Percentiles rank a stretch among this genome's conserved stretches.
Conservation (phyloP, 2,113 vertebrate species). For the Oreotrochilus melanogaster region DNA sequence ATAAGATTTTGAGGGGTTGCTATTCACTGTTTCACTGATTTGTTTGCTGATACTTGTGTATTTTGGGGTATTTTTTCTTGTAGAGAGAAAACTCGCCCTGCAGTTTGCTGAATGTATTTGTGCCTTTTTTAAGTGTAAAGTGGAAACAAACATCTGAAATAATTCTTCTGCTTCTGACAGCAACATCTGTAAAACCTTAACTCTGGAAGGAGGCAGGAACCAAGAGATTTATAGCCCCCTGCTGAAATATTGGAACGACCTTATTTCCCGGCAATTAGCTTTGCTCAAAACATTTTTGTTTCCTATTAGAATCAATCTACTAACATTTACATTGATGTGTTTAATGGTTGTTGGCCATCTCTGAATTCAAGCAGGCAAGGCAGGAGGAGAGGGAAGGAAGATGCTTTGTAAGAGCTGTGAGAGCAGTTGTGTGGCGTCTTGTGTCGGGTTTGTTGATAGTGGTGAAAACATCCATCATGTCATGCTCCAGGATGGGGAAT, state of each 20-base stretch:
- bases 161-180: constrained; percentile 46
- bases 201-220: constrained; percentile 37
- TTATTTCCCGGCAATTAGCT: constrained; percentile 69
- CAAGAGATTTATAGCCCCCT: constrained; percentile 57
- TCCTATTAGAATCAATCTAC: constrained; percentile 62
- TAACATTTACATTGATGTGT: constrained; percentile 38
- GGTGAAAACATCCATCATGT: neutral
- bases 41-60: neutral
- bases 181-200: constrained; percentile 71
- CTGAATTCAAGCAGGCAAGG: constrained; percentile 9
- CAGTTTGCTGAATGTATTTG: neutral
- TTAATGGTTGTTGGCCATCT: constrained; percentile 53
- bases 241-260: constrained; percentile 66
- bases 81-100: neutral
- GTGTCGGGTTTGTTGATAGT: neutral
- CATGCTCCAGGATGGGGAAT: neutral
- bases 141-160: constrained; percentile 66
- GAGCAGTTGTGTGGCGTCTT: neutral
- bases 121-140: neutral
- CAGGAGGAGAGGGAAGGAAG: neutral
- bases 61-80: neutral
- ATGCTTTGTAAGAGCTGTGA: neutral
- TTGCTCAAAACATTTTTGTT: constrained; percentile 73
- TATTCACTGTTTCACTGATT: neutral
- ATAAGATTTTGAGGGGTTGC: neutral